These are phyloP conservation scores for Tragelaphus scriptus DNA, from an alignment of 2,113 vertebrate genomes.

Conservation along the genomic window DNA sequence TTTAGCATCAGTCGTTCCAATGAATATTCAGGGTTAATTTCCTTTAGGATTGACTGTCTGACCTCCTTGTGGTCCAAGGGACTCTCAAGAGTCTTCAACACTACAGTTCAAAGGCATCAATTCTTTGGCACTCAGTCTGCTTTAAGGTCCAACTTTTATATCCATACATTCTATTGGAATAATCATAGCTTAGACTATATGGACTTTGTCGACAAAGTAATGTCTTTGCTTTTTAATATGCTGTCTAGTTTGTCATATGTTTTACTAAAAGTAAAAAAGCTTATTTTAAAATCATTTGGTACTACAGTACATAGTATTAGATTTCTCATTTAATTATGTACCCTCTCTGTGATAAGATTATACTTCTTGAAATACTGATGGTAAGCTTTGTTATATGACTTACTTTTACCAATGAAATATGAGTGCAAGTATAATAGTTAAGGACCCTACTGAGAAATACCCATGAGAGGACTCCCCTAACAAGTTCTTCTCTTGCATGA, in stretches of 20 bases:
- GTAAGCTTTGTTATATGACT: background rate
- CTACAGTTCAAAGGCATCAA: background rate
- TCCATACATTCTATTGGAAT: background rate
- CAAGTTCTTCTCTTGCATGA: background rate
- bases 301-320: background rate
- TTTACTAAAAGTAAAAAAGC: background rate
- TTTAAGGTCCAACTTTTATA: background rate
- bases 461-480: background rate
- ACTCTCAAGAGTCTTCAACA: background rate
- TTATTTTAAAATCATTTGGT: background rate
- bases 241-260: background rate
- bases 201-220: background rate
- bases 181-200: background rate
- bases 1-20: background rate
- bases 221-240: background rate
- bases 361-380: background rate
- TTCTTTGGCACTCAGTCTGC: accelerated
- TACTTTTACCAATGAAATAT: background rate
- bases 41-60: background rate
- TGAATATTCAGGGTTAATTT: background rate
- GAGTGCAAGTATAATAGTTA: background rate
- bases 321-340: background rate
- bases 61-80: background rate
- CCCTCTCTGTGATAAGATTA: background rate
- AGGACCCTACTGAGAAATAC: background rate